Evolutionary conservation across 2,113 vertebrate species (phyloP).

Genomic region (Jacana jacana): DNA sequence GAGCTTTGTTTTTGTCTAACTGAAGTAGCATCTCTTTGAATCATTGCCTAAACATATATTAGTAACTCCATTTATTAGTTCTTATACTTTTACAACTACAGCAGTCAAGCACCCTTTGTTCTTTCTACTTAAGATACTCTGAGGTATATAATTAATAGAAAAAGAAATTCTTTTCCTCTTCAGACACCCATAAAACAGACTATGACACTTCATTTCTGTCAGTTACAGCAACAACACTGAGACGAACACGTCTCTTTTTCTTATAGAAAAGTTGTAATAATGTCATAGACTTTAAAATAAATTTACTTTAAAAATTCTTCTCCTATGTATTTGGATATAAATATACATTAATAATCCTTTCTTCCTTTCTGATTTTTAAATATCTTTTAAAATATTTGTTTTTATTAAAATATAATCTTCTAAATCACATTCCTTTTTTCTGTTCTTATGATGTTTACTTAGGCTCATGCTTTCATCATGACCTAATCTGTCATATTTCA

Average conservation of each 20-base stretch:
- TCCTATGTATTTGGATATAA: not conserved
- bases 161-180: not conserved
- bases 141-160: not conserved
- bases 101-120: not conserved
- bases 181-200: not conserved
- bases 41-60: not conserved
- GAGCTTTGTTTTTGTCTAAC: not conserved
- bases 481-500: constrained; percentile 15
- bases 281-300: not conserved
- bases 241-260: not conserved
- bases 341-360: not conserved
- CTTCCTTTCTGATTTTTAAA: not conserved
- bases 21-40: not conserved
- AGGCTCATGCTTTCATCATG: constrained; percentile 18
- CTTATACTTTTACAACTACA: not conserved
- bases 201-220: not conserved
- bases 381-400: constrained; percentile 6
- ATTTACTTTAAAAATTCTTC: not conserved
- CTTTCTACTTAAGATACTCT: not conserved
- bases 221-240: not conserved
- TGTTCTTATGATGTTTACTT: not conserved
- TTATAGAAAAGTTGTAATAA: not conserved
- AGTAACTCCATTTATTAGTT: not conserved
- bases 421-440: not conserved
- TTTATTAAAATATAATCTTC: constrained; percentile 31